Base-by-base conservation (phyloP, 2,797 vertebrate genomes). In the Hoplostethus atlanticus region DNA sequence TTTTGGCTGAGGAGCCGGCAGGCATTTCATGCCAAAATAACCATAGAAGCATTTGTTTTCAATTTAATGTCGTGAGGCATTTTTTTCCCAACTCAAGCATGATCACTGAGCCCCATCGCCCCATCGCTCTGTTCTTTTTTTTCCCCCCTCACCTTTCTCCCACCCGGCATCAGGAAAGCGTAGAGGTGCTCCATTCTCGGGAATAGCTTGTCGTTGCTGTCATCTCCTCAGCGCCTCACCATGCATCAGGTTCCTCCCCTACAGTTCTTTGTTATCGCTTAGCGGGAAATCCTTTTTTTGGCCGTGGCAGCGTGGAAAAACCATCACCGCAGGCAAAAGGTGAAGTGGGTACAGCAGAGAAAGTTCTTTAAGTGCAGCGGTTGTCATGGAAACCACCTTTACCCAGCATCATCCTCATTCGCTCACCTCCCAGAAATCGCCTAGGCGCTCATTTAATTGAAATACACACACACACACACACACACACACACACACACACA, bases 371-470 rank as follows among this genome's bases (percentile, higher is more conserved):
- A 81, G 77, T 72, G 66, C 62, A 69, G 42, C 17, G 11, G 89
- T 92, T 81, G 80, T 83, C 86, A 80, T 83, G 84, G 87, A 87
- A 89, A 92, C 91, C 90, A 88, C 84, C 84, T 90, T 87, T 82
- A 84, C 67, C 78, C 74, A 64, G 65, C 65, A 77, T 84, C 48
- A 5, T 50, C 62, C 80, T 70, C 30, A 16, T 79, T 85, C 34
- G 12, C 75, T 86, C 77, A 81, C 79, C 80, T 85, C 87, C 65
- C 81, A 71, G 77, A 77, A 75, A 71, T 71, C 6, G 36, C 80
- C 62, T 4, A 13, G 51, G 80, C 2, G 15, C 63, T 42, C 1
- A 2, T 48, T 75, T 82, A 87, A 88, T 82, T 87, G 81, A 87
- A 84, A 81, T 2, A n/a, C 64, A 53, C 38, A 12, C 56, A 30